Base-by-base conservation (phyloP, 92 coral and sea anemone species). In the Galaxea fascicularis region DNA sequence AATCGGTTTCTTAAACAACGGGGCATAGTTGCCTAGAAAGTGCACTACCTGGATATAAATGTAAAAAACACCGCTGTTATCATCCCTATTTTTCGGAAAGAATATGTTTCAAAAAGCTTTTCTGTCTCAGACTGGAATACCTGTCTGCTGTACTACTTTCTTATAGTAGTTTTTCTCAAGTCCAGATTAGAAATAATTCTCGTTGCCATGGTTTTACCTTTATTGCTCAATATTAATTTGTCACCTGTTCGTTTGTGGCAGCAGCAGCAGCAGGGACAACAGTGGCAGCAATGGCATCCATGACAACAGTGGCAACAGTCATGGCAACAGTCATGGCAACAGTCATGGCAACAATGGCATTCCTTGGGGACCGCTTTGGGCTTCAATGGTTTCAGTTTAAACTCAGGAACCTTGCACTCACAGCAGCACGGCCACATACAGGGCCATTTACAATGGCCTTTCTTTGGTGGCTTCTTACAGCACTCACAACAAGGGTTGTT, bases 381-480 rank as follows among this genome's bases (percentile, higher is more conserved):
- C 70, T 83, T 83, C 80, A 91, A 76, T 73, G 95, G 95, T 80
- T 91, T 91, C 67, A 90, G 76, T 76, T 86, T 90, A 60, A 90
- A 90, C 64, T 90, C 70, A 4, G 93, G 93, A 73, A 87, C 90
- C 14, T 87, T 90, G 85, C 93, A 90, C 63, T 90, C 93, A 15
- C 93, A 90, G 83, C 93, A 90, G 85, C 93, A 90, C n/a, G 93
- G 93, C 93, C 93, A 90, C 90, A 85, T 79, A 30, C 93, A 90
- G 35, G 94, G 91, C 91, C 91, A 90, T 60, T 86, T 83, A 71
- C 89, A 88, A 44, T 72, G 73, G 12, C 95, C 95, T 24, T 90
- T 90, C 49, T 90, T 90, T 0, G 95, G 92, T 17, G 87, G 87
- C 78, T 88, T 87, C 30, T 90, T 86, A 79, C 95, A 91, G 85